These are phyloP conservation scores for Cheirogaleus major DNA, from an alignment of 2,797 vertebrate genomes.

Conservation along the genomic window DNA sequence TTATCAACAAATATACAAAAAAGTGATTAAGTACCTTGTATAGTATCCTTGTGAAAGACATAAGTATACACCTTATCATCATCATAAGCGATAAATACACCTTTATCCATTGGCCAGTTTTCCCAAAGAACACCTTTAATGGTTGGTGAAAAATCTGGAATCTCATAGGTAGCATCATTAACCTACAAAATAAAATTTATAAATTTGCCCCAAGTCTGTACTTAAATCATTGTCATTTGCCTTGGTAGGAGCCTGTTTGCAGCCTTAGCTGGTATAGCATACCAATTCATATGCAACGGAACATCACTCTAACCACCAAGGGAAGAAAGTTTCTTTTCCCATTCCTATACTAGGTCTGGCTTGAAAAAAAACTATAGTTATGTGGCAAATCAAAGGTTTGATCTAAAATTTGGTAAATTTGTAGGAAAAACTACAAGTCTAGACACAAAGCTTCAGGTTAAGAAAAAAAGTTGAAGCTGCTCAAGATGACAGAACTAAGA, in stretches of 20 bases:
- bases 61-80: constrained; percentile 97
- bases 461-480: not conserved
- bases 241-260: not conserved
- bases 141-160: constrained; percentile 95
- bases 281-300: not conserved
- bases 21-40: constrained; percentile 90
- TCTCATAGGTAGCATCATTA: constrained; percentile 91
- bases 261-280: not conserved
- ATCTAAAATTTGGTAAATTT: not conserved
- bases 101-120: constrained; percentile 94
- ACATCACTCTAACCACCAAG: not conserved
- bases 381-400: not conserved
- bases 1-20: not conserved
- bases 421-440: not conserved
- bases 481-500: not conserved
- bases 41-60: constrained; percentile 93
- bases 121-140: constrained; percentile 98
- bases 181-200: constrained; percentile 84
- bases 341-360: not conserved
- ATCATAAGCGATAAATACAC: constrained; percentile 94
- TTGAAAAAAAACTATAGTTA: not conserved
- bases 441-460: constrained; percentile 23
- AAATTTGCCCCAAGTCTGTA: not conserved
- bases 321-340: not conserved
- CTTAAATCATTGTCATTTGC: not conserved